Percentiles rank a stretch among this genome's conserved stretches.
These are phyloP conservation scores for Heterotis niloticus DNA, from an alignment of 2,113 vertebrate genomes.

Conservation along the genomic window DNA sequence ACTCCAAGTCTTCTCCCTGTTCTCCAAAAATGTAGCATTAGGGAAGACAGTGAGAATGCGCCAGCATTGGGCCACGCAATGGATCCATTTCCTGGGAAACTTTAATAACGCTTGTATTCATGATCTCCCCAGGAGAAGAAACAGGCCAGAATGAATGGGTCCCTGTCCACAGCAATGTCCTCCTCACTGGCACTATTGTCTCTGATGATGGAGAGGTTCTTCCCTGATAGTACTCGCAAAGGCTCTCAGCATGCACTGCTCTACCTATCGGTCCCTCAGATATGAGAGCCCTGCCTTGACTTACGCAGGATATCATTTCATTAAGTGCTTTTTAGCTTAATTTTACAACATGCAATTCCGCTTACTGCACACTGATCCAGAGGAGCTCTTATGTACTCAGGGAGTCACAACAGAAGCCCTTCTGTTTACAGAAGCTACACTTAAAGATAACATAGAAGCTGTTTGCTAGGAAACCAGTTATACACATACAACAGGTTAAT, in stretches of 20 bases:
- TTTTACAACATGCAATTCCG: conserved; percentile 16
- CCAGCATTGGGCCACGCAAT: neutral
- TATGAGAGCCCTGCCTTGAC: neutral
- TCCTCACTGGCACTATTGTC: conserved; percentile 60
- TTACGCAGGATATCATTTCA: neutral
- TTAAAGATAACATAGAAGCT: too few species aligned
- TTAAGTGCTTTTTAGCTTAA: conserved; percentile 12
- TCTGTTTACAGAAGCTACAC: too few species aligned
- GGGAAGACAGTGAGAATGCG: neutral
- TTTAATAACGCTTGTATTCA: neutral
- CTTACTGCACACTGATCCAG: neutral
- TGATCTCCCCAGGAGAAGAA: neutral
- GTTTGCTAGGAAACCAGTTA: too few species aligned
- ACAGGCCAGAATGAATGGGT: conserved; percentile 43
- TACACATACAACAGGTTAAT: too few species aligned
- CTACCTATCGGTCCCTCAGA: neutral
- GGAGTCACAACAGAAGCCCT: neutral
- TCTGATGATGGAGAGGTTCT: conserved; percentile 30
- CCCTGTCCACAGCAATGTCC: conserved; percentile 50
- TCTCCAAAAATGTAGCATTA: neutral
- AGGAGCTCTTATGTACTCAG: neutral
- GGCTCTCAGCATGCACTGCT: conserved; percentile 10
- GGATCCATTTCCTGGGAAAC: neutral
- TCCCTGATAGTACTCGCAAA: conserved; percentile 34
- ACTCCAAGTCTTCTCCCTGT: neutral